These are phyloP conservation scores for Echiichthys vipera DNA, from an alignment of 2,797 vertebrate genomes.

Conservation along the genomic window DNA sequence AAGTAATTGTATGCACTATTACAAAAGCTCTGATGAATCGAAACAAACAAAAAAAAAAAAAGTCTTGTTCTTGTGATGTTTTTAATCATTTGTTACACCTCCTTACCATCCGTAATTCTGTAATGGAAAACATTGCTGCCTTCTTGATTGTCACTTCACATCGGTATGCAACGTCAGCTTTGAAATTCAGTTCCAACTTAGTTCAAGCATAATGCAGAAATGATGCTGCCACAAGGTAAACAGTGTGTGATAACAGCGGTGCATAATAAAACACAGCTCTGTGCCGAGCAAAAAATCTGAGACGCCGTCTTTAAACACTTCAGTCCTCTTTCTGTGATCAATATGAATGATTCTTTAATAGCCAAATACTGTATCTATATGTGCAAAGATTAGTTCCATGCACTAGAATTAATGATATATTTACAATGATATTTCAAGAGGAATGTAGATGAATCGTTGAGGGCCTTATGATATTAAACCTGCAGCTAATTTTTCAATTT, in stretches of 20 bases:
- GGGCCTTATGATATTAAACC: slow-evolving; percentile 1
- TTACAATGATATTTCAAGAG: neutral
- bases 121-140: slow-evolving; percentile 47
- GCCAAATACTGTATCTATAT: slow-evolving; percentile 15
- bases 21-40: slow-evolving; percentile 31
- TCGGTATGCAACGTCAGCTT: slow-evolving; percentile 42
- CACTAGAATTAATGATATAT: neutral
- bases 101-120: slow-evolving; percentile 48
- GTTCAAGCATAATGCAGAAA: slow-evolving; percentile 52
- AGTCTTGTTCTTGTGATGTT: slow-evolving; percentile 25
- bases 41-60: slow-evolving; percentile 7
- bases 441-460: slow-evolving; percentile 11
- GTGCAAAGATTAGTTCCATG: slow-evolving; percentile 8
- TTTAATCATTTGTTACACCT: slow-evolving; percentile 50
- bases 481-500: neutral
- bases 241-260: slow-evolving; percentile 55
- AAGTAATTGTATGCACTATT: slow-evolving; percentile 21
- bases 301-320: slow-evolving; percentile 27
- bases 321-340: slow-evolving; percentile 15
- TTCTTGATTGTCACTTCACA: slow-evolving; percentile 61
- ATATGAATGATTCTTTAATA: slow-evolving; percentile 21
- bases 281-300: slow-evolving; percentile 37
- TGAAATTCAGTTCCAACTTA: slow-evolving; percentile 53
- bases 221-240: slow-evolving; percentile 46
- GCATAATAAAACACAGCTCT: slow-evolving; percentile 38